Evolutionary conservation across 1,140 invertebrate species (phyloP), one percentile per base, ranked within the genome.

Genomic region (Drosophila navojoa): DNA sequence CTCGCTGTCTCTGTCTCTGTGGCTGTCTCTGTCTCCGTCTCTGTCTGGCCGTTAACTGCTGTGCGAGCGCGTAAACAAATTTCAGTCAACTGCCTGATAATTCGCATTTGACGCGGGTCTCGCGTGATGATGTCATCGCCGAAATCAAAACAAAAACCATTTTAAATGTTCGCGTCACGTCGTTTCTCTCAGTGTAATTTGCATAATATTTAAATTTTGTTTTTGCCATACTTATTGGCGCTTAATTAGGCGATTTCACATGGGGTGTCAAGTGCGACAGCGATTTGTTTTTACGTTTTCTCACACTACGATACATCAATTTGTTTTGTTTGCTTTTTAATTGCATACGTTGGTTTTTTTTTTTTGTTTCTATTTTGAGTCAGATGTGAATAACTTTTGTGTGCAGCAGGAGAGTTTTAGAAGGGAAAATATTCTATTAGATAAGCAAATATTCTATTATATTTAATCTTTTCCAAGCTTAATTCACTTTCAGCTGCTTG

Each of bases 141-240:
- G 35, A 79, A 82, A 76, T 82, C 76, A 89, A 77, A 86, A 77
- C 82, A 82, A 73, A 79, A 81, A 86, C 68, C 81, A 69, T 87
- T 81, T 64, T 71, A 85, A 78, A 38, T 38, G 71, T 69, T 71
- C 68, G 49, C 64, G 5, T 38, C 53, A 42, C 69, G 69, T 29
- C 64, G 66, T 64, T 54, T 73, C 32, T 64, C 53, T 67, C 57
- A 79, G 22, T 64, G 50, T 73, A 79, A 86, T 86, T 86, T 86
- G 82, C 82, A 86, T 87, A 86, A 89, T 79, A 79, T 89, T 87
- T 79, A 73, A 82, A 82, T 82, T 79, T 38, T 38, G 6, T 38
- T 38, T 11, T 77, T 71, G 69, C 69, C 72, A 76, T 76, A 71
- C 71, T 79, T 81, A 86, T 87, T 79, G 76, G 64, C 78, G 66